These are phyloP conservation scores for Crenuchus spilurus DNA, from an alignment of 2,797 vertebrate species.

Conservation along the genomic window DNA sequence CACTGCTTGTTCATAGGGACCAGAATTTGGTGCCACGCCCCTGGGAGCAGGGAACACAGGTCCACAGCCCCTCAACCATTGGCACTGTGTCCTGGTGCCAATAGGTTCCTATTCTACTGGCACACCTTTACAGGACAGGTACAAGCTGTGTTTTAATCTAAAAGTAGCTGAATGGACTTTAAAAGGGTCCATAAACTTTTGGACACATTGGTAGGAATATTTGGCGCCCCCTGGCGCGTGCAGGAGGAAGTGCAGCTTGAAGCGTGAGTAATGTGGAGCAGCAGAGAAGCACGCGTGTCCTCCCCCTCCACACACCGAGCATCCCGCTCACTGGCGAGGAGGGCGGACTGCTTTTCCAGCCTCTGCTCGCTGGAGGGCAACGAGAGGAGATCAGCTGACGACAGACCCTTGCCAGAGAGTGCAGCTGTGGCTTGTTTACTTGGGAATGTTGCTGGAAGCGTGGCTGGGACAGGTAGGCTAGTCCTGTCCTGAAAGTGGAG, in stretches of 20 bases:
- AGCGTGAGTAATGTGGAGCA: slow-evolving; percentile 14
- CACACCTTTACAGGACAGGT: too few species aligned
- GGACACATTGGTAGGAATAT: too few species aligned
- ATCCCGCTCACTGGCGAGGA: slow-evolving; percentile 34
- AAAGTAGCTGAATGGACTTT: too few species aligned
- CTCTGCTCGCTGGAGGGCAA: not conserved
- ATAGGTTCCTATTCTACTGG: too few species aligned
- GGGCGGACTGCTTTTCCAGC: not conserved
- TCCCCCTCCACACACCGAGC: slow-evolving; percentile 29
- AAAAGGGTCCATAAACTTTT: too few species aligned
- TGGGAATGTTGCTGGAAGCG: not conserved
- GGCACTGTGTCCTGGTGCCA: too few species aligned
- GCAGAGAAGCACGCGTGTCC: slow-evolving; percentile 21
- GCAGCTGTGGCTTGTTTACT: not conserved
- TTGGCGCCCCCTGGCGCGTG: slow-evolving; percentile 17
- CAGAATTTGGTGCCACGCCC: too few species aligned
- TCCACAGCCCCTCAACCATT: too few species aligned
- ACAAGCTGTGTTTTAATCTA: too few species aligned
- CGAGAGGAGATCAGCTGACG: not conserved
- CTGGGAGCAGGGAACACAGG: too few species aligned
- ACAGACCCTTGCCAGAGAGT: not conserved
- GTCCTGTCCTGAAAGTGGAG: not conserved
- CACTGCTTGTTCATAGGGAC: too few species aligned
- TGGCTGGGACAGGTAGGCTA: slow-evolving; percentile 36
- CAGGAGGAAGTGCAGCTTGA: not conserved